Conservation (phyloP, 2,888 invertebrate species). For the Amphipyra berbera region DNA sequence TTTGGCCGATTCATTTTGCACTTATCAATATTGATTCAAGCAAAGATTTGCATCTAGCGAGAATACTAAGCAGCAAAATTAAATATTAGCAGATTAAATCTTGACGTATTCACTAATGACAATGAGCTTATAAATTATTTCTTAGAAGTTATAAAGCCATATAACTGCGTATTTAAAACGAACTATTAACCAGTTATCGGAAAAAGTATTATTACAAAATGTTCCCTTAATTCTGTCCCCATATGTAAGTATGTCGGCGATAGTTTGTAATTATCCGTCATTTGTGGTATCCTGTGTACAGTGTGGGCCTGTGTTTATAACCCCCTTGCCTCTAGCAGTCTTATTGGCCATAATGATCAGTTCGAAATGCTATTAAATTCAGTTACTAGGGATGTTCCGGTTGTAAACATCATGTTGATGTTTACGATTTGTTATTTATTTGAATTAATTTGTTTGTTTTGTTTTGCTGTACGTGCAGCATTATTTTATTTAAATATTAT, state of each 20-base stretch:
- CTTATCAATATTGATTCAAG: slow-evolving; percentile 43
- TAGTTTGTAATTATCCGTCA: slow-evolving; percentile 28
- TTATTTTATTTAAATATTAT: too few relatives aligned
- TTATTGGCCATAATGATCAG: slow-evolving; percentile 6
- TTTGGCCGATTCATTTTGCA: slow-evolving; percentile 27
- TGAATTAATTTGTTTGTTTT: neutral
- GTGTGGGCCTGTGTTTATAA: slow-evolving; percentile 8
- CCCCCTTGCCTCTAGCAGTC: slow-evolving; percentile 4
- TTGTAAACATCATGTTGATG: neutral
- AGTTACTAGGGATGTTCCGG: neutral
- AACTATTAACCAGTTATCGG: neutral
- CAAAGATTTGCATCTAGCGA: slow-evolving; percentile 32
- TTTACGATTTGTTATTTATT: neutral
- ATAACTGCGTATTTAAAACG: neutral
- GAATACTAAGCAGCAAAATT: slow-evolving; percentile 19
- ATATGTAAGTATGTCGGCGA: slow-evolving; percentile 8
- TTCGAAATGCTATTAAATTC: slow-evolving; percentile 26
- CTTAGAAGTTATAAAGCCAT: slow-evolving; percentile 23
- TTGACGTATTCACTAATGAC: slow-evolving; percentile 31
- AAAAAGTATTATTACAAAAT: neutral
- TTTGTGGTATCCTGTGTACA: slow-evolving; percentile 45
- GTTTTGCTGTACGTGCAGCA: neutral
- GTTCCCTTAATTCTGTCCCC: slow-evolving; percentile 19
- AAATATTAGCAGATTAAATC: slow-evolving; percentile 29
- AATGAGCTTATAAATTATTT: slow-evolving; percentile 22